A percentile compares a stretch with the other conserved stretches of the same genome.
Evolutionary conservation across 2,888 invertebrate species (phyloP).

Genomic region (Nomada flava): DNA sequence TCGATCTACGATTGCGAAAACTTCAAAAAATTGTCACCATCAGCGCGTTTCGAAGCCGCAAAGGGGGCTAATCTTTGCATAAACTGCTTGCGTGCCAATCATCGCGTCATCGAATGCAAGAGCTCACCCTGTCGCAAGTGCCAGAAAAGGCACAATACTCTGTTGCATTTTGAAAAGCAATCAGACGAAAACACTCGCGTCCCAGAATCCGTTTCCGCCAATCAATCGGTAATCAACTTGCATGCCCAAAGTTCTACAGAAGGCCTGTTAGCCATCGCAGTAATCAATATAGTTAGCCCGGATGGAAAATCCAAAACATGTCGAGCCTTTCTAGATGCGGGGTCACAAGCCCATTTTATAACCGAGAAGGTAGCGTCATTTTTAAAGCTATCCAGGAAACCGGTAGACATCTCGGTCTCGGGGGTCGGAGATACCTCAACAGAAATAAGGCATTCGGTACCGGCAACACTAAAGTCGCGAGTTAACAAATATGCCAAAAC

Average conservation of each 20-base stretch:
- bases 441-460: conserved; percentile 5
- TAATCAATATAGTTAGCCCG: background rate
- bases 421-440: conserved; percentile 1
- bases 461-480: background rate
- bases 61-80: background rate
- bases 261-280: conserved; percentile 1
- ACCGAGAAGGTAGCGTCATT: background rate
- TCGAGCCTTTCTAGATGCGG: conserved; percentile 15
- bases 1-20: background rate
- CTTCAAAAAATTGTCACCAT: background rate
- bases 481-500: background rate
- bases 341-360: conserved; percentile 18
- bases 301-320: background rate
- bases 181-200: background rate
- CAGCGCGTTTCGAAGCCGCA: background rate
- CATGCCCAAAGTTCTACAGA: background rate
- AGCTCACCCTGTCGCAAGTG: background rate
- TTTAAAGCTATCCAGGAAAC: background rate
- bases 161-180: background rate
- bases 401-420: background rate
- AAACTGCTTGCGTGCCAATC: conserved; percentile 8
- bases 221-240: background rate
- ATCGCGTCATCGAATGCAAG: background rate
- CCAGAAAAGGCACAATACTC: background rate
- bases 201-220: background rate